phyloP scores from a whole-genome alignment of 2,888 invertebrate genomes.

The Morpho achilles region DNA sequence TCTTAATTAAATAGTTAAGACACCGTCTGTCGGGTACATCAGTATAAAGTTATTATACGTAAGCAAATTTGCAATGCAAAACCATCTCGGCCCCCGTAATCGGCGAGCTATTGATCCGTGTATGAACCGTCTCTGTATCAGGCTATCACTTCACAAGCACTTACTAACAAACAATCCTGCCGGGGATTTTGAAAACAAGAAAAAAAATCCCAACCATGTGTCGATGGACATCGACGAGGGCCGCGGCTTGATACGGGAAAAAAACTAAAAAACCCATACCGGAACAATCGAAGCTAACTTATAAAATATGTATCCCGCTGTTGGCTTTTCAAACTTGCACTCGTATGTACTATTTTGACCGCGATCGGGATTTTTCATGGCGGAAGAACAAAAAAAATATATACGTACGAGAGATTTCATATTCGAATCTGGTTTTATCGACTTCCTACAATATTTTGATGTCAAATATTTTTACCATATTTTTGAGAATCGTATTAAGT shows the following conservation, averaged over 20 bases:
- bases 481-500: background rate
- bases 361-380: slow-evolving; percentile 67
- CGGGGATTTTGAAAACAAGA: slow-evolving; percentile 52
- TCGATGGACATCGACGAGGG: slow-evolving; percentile 66
- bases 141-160: slow-evolving; percentile 32
- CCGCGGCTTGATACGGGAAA: slow-evolving; percentile 39
- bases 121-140: slow-evolving; percentile 19
- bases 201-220: slow-evolving; percentile 54
- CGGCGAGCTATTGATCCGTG: slow-evolving; percentile 2
- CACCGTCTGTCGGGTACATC: too few species aligned
- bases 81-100: background rate
- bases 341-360: slow-evolving; percentile 65
- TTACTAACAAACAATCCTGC: slow-evolving; percentile 57
- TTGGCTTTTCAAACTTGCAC: slow-evolving; percentile 70
- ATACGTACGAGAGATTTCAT: slow-evolving; percentile 29
- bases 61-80: too few species aligned
- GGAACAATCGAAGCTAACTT: slow-evolving; percentile 78
- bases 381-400: slow-evolving; percentile 45
- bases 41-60: too few species aligned
- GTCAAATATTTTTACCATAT: background rate
- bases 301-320: slow-evolving; percentile 73
- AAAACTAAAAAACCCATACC: slow-evolving; percentile 55
- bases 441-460: slow-evolving; percentile 23
- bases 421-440: slow-evolving; percentile 19
- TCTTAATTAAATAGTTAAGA: too few species aligned